phyloP scores from a whole-genome alignment of 2,113 vertebrate species.

The Typhlomys cinereus region DNA sequence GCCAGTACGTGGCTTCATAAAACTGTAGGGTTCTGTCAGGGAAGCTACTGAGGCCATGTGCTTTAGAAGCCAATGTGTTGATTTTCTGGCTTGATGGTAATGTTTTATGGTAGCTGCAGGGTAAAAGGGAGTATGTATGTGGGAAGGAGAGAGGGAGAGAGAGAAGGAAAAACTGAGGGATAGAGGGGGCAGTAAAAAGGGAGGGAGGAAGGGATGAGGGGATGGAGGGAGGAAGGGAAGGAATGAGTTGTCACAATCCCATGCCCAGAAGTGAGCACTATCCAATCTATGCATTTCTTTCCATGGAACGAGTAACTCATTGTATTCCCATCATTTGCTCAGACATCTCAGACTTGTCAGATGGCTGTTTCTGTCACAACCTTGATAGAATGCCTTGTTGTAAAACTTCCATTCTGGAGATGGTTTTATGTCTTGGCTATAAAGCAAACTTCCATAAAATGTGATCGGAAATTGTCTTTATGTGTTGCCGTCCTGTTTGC shows the following conservation, averaged over 20 bases:
- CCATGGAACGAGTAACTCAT: slow-evolving; percentile 7
- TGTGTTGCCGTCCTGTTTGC: not conserved
- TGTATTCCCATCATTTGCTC: slow-evolving; percentile 11
- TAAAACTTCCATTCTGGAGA: slow-evolving; percentile 35
- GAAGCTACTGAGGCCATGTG: slow-evolving; percentile 28
- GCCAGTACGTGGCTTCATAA: slow-evolving; percentile 69
- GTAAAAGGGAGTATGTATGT: not conserved
- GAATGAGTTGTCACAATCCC: not conserved
- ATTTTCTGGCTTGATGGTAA: slow-evolving; percentile 44
- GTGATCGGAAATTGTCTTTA: slow-evolving; percentile 21
- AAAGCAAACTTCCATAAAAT: slow-evolving; percentile 56
- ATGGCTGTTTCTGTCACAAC: not conserved
- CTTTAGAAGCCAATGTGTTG: slow-evolving; percentile 59
- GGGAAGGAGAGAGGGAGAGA: not conserved
- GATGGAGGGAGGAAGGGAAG: not conserved
- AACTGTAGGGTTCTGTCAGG: slow-evolving; percentile 68
- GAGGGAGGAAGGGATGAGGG: not conserved
- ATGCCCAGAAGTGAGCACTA: not conserved
- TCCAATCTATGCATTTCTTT: slow-evolving; percentile 4
- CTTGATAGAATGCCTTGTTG: slow-evolving; percentile 48
- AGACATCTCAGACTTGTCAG: slow-evolving; percentile 7
- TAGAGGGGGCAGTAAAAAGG: no score
- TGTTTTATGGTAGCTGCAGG: slow-evolving; percentile 58
- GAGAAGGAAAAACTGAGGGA: no score
- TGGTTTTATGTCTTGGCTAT: slow-evolving; percentile 50